Base-by-base conservation (phyloP, 2,113 vertebrate genomes). In the Cyprichromis sp. region DNA sequence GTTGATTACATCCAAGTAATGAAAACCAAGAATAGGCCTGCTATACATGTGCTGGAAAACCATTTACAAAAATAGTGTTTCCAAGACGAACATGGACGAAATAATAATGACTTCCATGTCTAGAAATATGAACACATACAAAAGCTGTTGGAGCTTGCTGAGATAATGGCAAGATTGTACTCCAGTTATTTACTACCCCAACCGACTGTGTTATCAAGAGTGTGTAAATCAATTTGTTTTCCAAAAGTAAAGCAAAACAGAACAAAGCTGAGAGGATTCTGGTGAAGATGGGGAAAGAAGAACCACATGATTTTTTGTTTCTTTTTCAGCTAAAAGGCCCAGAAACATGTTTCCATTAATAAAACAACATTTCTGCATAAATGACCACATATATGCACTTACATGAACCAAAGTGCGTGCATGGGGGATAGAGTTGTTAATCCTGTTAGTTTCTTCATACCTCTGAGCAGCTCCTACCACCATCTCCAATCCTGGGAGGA, bases 341-440 rank as follows among this genome's bases (percentile, higher is more conserved):
- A 93, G 93, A 93, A 90, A 76, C 86, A 93, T 94, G 88, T 84
- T 83, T 85, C 90, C 81, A 89, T 93, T 91, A 89, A 92, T 90
- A 94, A 94, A 96, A 96, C 88, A 93, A 59, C 82, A 96, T 96
- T 96, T 95, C 83, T 95, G 95, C 95, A 83, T 91, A 96, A 94
- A 97, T 93, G 86, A 88, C 88, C 94, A 88, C 91, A 89, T 90
- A 88, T 88, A 90, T 89, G 93, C 89, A 89, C 89, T 88, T 86
- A 84, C 85, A 90, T 86, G 80, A 91, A 88, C 83, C 84, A 91
- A 82, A 88, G 84, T 88, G 83, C 84, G 24, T 34, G 82, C 73
- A 73, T 73, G 88, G 87, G 88, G 87, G 89, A 82, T 88, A 89
- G 86, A 90, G 84, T 17, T 93, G 89, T 90, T 94, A 96, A 96